Evolutionary conservation across 2,888 invertebrate genomes (phyloP), one percentile per base, ranked within the genome.

Genomic region (Penaeus monodon): DNA sequence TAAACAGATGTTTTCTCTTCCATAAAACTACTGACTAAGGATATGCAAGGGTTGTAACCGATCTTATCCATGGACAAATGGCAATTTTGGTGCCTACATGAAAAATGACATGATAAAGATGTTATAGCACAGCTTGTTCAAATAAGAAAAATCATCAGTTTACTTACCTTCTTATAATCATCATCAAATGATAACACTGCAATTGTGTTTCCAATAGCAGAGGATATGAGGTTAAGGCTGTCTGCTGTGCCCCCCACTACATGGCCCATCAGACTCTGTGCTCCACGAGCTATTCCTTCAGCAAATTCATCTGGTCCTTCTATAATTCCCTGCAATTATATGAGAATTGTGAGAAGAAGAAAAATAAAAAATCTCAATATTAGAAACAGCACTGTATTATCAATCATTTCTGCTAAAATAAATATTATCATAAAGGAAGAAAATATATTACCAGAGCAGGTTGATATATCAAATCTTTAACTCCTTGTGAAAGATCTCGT

Each of bases 381-480:
- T 22, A 65, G 29, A 38, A n/a, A 80, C 27, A 38, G 38, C 77
- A 38, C 24, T 24, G 4, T 77, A 38, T 44, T 77, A 14, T 17
- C 6, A 3, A 77, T 49, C 38, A 8, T 74, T 74, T 22, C 33
- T 29, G n/a, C n/a, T 68, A 49, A 44, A 38, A 44, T 17, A 49
- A 27, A 73, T 6, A 93, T 93, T 91, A 95, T 95, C 93, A 94
- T 90, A 91, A 93, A 93, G 8, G 95, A 49, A 12, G 49, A 49
- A 49, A 49, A 49, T 49, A 49, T 20, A 93, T 93, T 91, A 95
- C 95, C 93, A 94, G 90, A 91, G 93, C 93, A 8, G 95, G 95
- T 90, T 95, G 95, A 91, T 95, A 95, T 91, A 94, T 94, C 89
- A 93, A 94, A 87, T 94, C 94, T 87, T 94, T 94, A 57, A 95